Percentiles rank a stretch among this genome's conserved stretches.
Evolutionary conservation across 2,888 invertebrate species (phyloP).

Genomic region (Heteromyza rotundicornis): DNA sequence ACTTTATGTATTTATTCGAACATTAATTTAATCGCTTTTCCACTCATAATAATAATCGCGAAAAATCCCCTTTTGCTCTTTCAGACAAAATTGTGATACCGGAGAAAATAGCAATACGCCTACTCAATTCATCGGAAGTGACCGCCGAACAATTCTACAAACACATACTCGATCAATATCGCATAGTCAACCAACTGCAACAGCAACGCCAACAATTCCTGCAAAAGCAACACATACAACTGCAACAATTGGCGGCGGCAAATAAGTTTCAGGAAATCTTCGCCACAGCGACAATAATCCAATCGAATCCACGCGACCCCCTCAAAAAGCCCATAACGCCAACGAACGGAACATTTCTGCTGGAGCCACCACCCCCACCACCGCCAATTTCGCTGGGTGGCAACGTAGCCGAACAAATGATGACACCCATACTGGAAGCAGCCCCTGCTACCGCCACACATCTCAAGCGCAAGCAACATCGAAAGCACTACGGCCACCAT

Average conservation of each 20-base stretch:
- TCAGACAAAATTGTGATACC: slow-evolving; percentile 63
- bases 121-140: slow-evolving; percentile 60
- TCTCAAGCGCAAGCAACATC: slow-evolving; percentile 48
- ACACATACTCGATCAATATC: slow-evolving; percentile 58
- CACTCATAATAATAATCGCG: no score
- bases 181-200: slow-evolving; percentile 50
- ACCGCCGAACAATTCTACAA: slow-evolving; percentile 61
- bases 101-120: slow-evolving; percentile 61
- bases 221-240: slow-evolving; percentile 53
- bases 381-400: slow-evolving; percentile 15
- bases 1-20: no score
- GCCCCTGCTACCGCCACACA: slow-evolving; percentile 30
- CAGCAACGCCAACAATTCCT: slow-evolving; percentile 54
- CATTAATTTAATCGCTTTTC: no score
- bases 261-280: slow-evolving; percentile 57
- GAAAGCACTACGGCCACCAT: slow-evolving; percentile 53
- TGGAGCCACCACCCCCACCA: slow-evolving; percentile 38
- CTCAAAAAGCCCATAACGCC: slow-evolving; percentile 40
- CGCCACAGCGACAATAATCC: slow-evolving; percentile 56
- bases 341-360: slow-evolving; percentile 40
- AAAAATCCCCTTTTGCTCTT: slow-evolving; percentile 32
- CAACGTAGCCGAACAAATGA: slow-evolving; percentile 27
- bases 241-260: slow-evolving; percentile 52
- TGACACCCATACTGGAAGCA: slow-evolving; percentile 23
- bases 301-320: slow-evolving; percentile 47